Conservation (phyloP, 2,888 invertebrate genomes). For the Dugesia japonica region DNA sequence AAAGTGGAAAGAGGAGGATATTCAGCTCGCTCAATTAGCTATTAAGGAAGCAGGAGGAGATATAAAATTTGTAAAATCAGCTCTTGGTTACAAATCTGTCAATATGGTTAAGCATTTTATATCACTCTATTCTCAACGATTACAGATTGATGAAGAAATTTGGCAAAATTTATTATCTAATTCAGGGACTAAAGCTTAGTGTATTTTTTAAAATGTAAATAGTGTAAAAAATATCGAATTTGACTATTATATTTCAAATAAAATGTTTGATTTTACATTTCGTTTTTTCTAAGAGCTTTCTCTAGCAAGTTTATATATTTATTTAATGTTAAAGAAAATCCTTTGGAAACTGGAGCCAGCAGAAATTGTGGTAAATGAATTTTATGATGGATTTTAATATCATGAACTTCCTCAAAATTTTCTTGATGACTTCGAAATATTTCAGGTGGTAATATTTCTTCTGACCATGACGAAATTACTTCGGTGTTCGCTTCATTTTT, state of each 20-base stretch:
- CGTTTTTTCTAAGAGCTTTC: not conserved
- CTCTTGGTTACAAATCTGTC: not conserved
- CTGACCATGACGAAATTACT: not conserved
- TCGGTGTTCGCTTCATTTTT: not conserved
- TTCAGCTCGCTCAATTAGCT: not conserved
- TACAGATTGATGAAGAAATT: not conserved
- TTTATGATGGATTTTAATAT: not conserved
- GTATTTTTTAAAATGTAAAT: not conserved
- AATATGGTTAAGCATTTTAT: conserved; percentile 8
- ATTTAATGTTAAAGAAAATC: not conserved
- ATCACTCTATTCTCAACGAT: not conserved
- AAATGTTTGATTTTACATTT: not conserved
- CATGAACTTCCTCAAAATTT: too few relatives aligned
- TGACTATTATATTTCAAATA: not conserved
- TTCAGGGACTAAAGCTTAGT: not conserved
- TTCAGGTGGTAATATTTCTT: not conserved
- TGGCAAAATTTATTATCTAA: conserved; percentile 10
- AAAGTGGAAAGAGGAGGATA: not conserved
- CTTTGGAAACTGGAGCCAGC: not conserved
- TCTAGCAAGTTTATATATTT: not conserved
- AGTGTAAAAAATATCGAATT: not conserved
- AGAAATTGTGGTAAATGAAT: not conserved
- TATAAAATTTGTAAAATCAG: not conserved
- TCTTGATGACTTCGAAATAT: not conserved
- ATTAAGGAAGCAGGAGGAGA: not conserved